phyloP scores from a whole-genome alignment of 2,113 vertebrate species.

The Uria aalge region DNA sequence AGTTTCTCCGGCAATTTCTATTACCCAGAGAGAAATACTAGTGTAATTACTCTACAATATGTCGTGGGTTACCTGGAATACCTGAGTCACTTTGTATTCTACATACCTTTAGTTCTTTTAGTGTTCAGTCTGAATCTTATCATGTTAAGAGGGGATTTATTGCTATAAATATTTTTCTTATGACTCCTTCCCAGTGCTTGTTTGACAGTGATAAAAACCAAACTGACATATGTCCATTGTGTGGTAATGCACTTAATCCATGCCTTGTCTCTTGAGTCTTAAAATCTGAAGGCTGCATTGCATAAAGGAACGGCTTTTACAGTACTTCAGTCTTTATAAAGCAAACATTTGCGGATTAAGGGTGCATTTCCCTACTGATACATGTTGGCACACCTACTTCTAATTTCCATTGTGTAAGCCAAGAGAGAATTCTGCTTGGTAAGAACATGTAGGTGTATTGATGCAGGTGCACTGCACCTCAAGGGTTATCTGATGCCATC shows the following conservation, averaged over 20 bases:
- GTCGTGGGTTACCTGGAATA: not conserved
- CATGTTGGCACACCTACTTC: conserved; percentile 12
- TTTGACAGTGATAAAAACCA: conserved; percentile 14
- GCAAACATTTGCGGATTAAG: conserved; percentile 52
- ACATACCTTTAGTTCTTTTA: not conserved
- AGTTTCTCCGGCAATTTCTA: not conserved
- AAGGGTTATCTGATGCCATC: conserved; percentile 28
- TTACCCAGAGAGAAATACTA: not conserved
- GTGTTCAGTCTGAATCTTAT: conserved; percentile 26
- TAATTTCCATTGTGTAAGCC: conserved; percentile 26
- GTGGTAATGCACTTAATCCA: conserved; percentile 33
- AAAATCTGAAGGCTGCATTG: conserved; percentile 1
- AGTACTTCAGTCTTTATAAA: conserved; percentile 17
- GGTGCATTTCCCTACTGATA: conserved; percentile 17
- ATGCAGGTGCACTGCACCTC: conserved; percentile 17
- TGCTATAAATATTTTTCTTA: conserved; percentile 55
- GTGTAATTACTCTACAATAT: not conserved
- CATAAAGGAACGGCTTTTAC: conserved; percentile 32
- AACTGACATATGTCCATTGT: conserved; percentile 47
- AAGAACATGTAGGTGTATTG: not conserved
- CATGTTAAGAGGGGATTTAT: conserved; percentile 24
- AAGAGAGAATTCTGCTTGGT: not conserved
- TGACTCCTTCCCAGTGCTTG: conserved; percentile 14
- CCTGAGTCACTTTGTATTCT: not conserved
- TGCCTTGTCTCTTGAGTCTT: not conserved